phyloP scores from a whole-genome alignment of 2,113 vertebrate genomes.

The Rissa tridactyla region DNA sequence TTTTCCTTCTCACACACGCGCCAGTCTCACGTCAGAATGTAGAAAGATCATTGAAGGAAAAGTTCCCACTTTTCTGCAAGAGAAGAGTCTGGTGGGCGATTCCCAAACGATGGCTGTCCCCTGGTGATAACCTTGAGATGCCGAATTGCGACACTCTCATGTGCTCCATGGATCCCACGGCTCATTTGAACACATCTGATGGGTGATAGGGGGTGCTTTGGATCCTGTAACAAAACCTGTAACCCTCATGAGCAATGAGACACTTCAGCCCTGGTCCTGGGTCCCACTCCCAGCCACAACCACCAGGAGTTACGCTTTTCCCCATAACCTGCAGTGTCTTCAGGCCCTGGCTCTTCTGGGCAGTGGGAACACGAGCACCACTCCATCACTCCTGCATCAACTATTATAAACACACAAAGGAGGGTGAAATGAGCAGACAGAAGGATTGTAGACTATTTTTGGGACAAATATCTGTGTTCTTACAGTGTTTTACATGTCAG shows the following conservation, averaged over 20 bases:
- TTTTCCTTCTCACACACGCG: background rate
- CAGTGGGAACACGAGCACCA: background rate
- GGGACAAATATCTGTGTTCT: background rate
- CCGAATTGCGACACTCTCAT: rapidly evolving
- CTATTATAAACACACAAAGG: background rate
- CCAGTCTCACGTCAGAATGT: background rate
- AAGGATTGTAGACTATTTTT: background rate
- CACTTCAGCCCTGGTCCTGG: background rate
- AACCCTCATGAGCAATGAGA: background rate
- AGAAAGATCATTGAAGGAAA: background rate
- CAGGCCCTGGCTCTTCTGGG: background rate
- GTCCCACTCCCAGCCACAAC: background rate
- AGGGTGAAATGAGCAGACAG: background rate
- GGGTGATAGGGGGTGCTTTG: background rate
- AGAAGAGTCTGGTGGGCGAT: background rate
- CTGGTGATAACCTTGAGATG: background rate
- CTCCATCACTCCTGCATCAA: background rate
- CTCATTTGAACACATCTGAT: background rate
- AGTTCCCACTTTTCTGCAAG: background rate
- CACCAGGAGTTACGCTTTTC: background rate
- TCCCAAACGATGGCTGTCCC: background rate
- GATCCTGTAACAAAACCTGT: background rate
- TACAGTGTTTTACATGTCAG: background rate
- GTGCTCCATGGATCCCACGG: background rate
- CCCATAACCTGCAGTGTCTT: background rate